phyloP scores from a whole-genome alignment of 2,797 vertebrate genomes.

The Typhlichthys subterraneus region DNA sequence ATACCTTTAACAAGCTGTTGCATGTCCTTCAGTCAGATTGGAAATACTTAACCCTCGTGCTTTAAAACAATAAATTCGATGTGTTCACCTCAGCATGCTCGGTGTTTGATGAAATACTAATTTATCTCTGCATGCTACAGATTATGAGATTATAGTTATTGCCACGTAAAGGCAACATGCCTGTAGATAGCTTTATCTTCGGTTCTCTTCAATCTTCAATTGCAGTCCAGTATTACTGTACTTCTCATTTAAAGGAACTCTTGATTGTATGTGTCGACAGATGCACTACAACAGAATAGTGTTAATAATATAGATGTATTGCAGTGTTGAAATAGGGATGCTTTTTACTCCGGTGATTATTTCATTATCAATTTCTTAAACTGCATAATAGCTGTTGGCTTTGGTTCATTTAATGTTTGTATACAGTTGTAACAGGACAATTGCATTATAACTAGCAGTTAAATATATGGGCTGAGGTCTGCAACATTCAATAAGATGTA shows the following conservation, averaged over 20 bases:
- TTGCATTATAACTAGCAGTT: not conserved
- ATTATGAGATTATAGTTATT: conserved; percentile 34
- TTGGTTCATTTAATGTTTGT: conserved; percentile 6
- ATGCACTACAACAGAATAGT: not conserved
- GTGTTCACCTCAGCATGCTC: conserved; percentile 40
- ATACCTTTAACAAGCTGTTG: conserved; percentile 56
- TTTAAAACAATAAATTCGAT: conserved; percentile 49
- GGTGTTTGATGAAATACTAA: conserved; percentile 25
- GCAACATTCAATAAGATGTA: conserved; percentile 7
- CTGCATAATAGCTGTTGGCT: not conserved
- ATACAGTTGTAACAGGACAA: conserved; percentile 6
- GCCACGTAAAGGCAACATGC: conserved; percentile 16
- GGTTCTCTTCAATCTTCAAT: conserved; percentile 5
- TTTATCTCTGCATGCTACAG: conserved; percentile 16
- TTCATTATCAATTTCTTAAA: not conserved
- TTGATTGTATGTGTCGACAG: not conserved
- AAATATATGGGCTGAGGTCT: conserved; percentile 3
- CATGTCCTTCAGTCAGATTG: conserved; percentile 51
- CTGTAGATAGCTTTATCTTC: not conserved
- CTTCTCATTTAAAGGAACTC: conserved; percentile 1
- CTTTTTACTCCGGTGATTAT: not conserved
- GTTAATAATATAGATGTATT: not conserved
- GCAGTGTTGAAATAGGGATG: not conserved
- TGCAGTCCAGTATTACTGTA: conserved; percentile 1
- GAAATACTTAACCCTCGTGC: conserved; percentile 44